Evolutionary conservation across 1,140 invertebrate species (phyloP), one percentile per base, ranked within the genome.

Genomic region (Hylyphantes graminicola): DNA sequence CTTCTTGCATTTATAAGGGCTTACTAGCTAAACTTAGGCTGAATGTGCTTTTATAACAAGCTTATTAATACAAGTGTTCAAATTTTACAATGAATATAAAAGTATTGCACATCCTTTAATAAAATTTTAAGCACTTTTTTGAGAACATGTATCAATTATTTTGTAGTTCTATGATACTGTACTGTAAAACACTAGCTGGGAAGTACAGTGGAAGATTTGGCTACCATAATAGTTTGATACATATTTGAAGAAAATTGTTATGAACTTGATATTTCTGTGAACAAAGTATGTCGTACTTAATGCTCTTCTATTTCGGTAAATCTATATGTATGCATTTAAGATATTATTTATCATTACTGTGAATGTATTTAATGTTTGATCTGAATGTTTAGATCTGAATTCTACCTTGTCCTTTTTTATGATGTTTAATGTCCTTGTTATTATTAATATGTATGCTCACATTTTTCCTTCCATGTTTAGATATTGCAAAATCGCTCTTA

Each of bases 121-220:
- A 70, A 15, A 13, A 65, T 65, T 48, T 4, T n/a, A n/a, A 70
- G 15, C 17, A 53, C 21, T 53, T 50, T 51, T 70, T 53, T n/a
- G 7, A 21, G 51, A 51, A 70, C 19, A 53, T 70, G 68, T 70
- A 70, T 70, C 68, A 70, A 17, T 70, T 70, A 70, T 74, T 74
- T 21, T 35, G 72, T 74, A 74, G 72, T 59, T 35, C 13, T 80
- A 80, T 80, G 78, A 80, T 61, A 17, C 78, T 80, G 67, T 64
- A 70, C 67, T 70, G 12, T 59, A 7, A 72, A 80, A 70, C 51
- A 70, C 19, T 59, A 17, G 13, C n/a, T 70, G 78, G n/a, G 53
- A 15, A 65, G 78, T 80, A 64, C 67, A 70, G 78, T 70, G 78
- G 78, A 80, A 59, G 78, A 13, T 61, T 55, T 54, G 51, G 50